Evolutionary conservation across 2,113 vertebrate species (phyloP), one percentile per base, ranked within the genome.

Genomic region (Dendrocopos noguchii): DNA sequence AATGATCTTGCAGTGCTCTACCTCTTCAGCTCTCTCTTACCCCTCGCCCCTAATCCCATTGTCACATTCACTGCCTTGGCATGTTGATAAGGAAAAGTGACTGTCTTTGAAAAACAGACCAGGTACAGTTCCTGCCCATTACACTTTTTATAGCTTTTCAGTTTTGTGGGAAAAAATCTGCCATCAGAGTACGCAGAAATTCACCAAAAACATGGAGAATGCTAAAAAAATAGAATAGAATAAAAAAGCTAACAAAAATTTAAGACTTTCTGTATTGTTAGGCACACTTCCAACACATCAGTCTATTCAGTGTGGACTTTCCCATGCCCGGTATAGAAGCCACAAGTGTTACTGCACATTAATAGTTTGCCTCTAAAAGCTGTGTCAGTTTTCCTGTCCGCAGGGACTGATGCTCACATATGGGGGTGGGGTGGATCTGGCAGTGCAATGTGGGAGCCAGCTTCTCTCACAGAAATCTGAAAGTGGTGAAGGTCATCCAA

Each of bases 261-360:
- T 60, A 75, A 91, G 84, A 19, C 53, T 90, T 93, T 95, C 36
- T 95, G 95, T 94, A 84, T 95, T 94, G 85, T 65, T 96, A 93
- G 92, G 95, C 93, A 95, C 10, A 31, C 36, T 91, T 95, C 95
- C 92, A 95, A 61, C 56, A 78, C 46, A 85, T 90, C 85, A n/a
- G 42, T 50, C 68, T 60, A 90, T 88, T 80, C 80, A 78, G 72
- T 2, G 27, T 80, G 80, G 92, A 93, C 68, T 95, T 96, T 95
- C 95, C 95, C 95, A 96, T 94, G 92, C 93, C 80, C 61, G 2
- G 53, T 91, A 93, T 91, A 89, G 79, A 94, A 95, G 84, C 24
- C 82, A 85, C 33, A 95, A 95, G 93, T 91, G 93, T 94, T 93
- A 53, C 85, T 72, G 82, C 85, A 95, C 92, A 80, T 93, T 80